Evolutionary conservation across 1,140 invertebrate species (phyloP), one percentile per base, ranked within the genome.

Genomic region (Pogonomyrmex barbatus): DNA sequence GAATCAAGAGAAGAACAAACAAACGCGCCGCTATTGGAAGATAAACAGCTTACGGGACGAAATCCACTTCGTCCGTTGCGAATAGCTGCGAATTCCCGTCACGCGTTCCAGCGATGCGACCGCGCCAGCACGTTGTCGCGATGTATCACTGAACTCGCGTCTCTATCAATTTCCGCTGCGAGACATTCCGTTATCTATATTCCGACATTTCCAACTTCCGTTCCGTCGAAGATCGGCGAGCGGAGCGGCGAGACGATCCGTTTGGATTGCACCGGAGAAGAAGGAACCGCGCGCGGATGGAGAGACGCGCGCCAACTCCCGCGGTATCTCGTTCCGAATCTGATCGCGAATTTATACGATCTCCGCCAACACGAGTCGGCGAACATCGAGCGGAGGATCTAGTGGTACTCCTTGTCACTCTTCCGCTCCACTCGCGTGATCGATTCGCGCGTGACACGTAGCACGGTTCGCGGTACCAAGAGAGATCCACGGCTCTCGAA

Each of bases 141-240:
- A 45, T 42, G 36, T 60, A 83, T 83, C 68, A 83, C 79, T 60
- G 45, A 73, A 73, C 68, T 83, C 54, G 67, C 79, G 52, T 60
- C 79, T 82, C 54, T 73, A 50, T 83, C 68, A 75, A 83, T 75
- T 83, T 82, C 33, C 54, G 42, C 39, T 33, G 24, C n/a, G 42
- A 9, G 39, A 39, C 10, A 47, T 50, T 24, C 24, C 58, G 30
- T 73, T 73, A 83, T 39, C 39, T 39, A 56, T 50, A 45, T 12
- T 33, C n/a, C 65, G 39, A 60, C 67, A 47, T 47, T 73, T 14
- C 36, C 50, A n/a, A 67, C 12, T 30, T 30, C 78, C 36, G 24
- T 47, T 47, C 30, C 30, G 42, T 45, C 39, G 65, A 47, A 52
- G 36, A 70, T 70, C 78, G 14, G 63, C 52, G 45, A 30, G 4